Conservation (phyloP, 37 sponge, comb jelly and placozoan species). For the Crambe crambe region DNA sequence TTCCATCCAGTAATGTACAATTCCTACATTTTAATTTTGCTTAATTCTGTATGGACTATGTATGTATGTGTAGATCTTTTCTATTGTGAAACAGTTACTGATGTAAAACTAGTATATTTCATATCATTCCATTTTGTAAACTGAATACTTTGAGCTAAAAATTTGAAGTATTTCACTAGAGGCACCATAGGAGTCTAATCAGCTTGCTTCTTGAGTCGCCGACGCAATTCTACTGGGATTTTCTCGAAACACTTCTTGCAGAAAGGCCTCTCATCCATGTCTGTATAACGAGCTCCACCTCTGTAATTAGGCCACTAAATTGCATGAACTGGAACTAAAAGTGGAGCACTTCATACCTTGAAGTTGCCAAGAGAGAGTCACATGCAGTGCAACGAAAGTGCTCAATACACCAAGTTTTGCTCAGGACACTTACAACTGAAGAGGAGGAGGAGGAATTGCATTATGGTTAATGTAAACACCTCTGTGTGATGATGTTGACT, state of each 20-base stretch:
- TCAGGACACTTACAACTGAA: slow-evolving; percentile 76
- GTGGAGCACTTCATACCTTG: slow-evolving; percentile 60
- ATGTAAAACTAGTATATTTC: background rate
- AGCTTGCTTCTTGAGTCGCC: slow-evolving; percentile 84
- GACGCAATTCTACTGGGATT: slow-evolving; percentile 84
- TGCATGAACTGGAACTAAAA: too few species aligned
- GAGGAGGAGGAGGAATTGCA: background rate
- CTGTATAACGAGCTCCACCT: slow-evolving; percentile 86
- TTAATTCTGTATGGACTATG: background rate
- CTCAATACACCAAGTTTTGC: slow-evolving; percentile 93
- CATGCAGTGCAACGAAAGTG: slow-evolving; percentile 98
- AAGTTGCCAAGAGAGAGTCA: slow-evolving; percentile 64
- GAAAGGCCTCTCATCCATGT: slow-evolving; percentile 89
- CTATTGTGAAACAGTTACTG: background rate
- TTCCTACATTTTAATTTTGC: background rate
- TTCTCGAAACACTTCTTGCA: slow-evolving; percentile 96
- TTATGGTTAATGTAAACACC: background rate
- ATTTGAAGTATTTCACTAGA: background rate
- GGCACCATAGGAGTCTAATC: slow-evolving; percentile 13
- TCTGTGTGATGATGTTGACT: slow-evolving; percentile 12
- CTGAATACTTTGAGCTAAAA: background rate
- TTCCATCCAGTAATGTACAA: background rate
- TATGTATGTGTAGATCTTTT: background rate
- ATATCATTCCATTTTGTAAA: background rate
- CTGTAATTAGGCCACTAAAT: slow-evolving; percentile 21